Base-by-base conservation (phyloP, 2,888 invertebrate species). In the Gandaritis pyraliata region DNA sequence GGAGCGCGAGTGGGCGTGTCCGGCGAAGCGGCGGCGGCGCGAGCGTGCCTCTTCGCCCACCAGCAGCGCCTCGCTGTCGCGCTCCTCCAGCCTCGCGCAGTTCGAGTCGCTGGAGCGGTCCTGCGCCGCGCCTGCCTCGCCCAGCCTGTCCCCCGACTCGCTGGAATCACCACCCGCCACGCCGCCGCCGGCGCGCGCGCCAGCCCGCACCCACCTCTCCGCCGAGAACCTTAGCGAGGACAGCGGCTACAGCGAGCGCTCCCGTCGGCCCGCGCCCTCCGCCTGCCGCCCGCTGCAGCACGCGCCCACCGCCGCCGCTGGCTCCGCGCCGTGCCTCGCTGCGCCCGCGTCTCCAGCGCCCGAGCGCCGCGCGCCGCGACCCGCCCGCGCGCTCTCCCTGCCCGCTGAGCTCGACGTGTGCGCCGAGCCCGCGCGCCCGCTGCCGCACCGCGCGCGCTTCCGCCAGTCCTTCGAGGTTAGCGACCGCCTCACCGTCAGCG, bases 201-300 rank as follows among this genome's bases (percentile, higher is more conserved):
- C 86, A 38, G 80, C 86, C 12, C 87, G 88, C 63, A 77, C 87
- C 55, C 94, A 94, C 73, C 94, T 94, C 73, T 96, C 96, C 48
- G 94, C 94, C 18, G 96, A 96, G 81, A 96, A 96, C 92, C 90
- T 96, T 69, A 96, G 96, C 77, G 96, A 96, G 83, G 96, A 96
- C 84, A 96, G 96, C 74, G 96, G 96, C 56, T 96, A 95, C 85
- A 94, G 95, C 77, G 96, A 96, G 75, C 87, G 88, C 49, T 82
- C 88, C 54, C 90, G 88, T 61, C 86, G 86, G 48, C 85, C 86
- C 75, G 86, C 83, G 68, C 83, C 87, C 77, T 76, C 82, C 70
- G 66, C 81, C 56, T 80, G 83, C 73, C 81, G 80, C 66, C 4
- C 16, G 43, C 48, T 13, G 30, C n/a, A 29, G 6, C n/a, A 1